Base-by-base conservation (phyloP, 2,797 vertebrate genomes). In the Tenualosa ilisha region DNA sequence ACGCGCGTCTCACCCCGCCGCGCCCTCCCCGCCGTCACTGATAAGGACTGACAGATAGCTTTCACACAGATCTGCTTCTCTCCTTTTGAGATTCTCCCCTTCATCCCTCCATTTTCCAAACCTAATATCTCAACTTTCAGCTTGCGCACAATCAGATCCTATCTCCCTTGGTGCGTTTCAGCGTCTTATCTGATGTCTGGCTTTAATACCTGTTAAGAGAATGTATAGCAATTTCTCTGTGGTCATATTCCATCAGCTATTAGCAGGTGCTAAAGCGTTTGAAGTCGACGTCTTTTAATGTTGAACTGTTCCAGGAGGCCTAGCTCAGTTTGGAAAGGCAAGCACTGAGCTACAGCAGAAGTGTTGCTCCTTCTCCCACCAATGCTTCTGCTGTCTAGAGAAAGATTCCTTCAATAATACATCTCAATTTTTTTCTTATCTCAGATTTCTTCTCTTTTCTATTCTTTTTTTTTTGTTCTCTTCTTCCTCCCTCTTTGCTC, bases 31-130 rank as follows among this genome's bases (percentile, higher is more conserved):
- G 65, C 3, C 31, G 12, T 37, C 65, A 3, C 65, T 72, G 65
- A 72, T 72, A 72, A 72, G 65, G 26, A 72, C 65, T 72, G 65
- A 72, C 65, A 72, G 65, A 72, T 37, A 72, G 26, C 65, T 37
- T 72, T 72, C 65, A 72, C 26, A 72, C 5, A 72, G 65, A 72
- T 72, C 65, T 31, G 37, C 63, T 24, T 65, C 65, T 31, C 11
- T 72, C 11, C 37, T 40, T 72, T 15, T 72, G n/a, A 8, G 3
- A 7, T 46, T 46, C 11, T 0, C 63, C 6, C 13, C 4, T 4
- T 5, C 31, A 9, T 7, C n/a, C 65, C 65, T 11, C 63, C 63
- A 0, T 26, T 24, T 72, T 72, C 31, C 65, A 72, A 15, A 13
- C 65, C 65, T 26, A 12, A 13, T 72, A 72, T 72, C 65, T 72